Conservation (phyloP, 1,140 invertebrate species). For the Calosoma granatense region DNA sequence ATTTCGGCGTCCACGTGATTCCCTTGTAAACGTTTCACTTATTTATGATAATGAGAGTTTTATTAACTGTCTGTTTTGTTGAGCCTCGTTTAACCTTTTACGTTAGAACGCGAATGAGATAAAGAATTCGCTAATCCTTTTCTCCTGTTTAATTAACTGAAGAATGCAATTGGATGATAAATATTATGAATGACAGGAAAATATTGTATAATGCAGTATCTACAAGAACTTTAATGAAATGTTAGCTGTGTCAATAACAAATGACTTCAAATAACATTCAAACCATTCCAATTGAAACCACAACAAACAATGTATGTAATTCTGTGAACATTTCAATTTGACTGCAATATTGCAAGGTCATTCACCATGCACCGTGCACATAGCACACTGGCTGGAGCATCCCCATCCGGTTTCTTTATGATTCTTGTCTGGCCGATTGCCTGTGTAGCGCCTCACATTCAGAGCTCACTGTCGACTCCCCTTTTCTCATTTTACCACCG, state of each 20-base stretch:
- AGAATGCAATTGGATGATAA: not conserved
- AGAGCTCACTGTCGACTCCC: too few species aligned
- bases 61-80: too few species aligned
- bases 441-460: too few species aligned
- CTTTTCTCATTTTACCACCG: not conserved
- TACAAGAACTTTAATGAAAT: not conserved
- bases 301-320: not conserved
- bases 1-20: not conserved
- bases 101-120: not conserved
- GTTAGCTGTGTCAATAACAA: too few species aligned
- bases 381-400: not conserved
- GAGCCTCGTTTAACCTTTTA: not conserved
- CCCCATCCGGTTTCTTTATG: not conserved
- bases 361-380: too few species aligned
- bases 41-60: not conserved
- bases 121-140: not conserved
- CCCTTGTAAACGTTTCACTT: not conserved
- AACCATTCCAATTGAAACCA: not conserved
- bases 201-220: not conserved
- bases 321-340: not conserved
- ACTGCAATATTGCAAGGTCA: not conserved
- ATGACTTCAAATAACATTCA: too few species aligned
- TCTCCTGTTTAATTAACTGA: not conserved
- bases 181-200: not conserved
- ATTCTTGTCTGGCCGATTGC: not conserved